Evolutionary conservation across 2,113 vertebrate genomes (phyloP), one percentile per base, ranked within the genome.

Genomic region (Piprites chloris): DNA sequence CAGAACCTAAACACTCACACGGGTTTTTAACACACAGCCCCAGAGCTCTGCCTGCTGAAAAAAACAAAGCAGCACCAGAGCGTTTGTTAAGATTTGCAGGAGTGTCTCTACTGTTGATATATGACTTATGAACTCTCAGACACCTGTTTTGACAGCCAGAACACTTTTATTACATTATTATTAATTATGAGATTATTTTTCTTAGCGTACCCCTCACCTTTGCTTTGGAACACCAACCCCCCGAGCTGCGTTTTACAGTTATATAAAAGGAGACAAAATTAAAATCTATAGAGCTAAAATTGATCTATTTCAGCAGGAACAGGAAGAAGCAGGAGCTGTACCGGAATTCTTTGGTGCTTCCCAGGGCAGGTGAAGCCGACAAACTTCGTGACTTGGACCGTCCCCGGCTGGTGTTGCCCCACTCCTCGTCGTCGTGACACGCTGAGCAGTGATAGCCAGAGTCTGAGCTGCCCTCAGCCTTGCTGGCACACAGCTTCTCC

Each of bases 341-440:
- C 99, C 99, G 99, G 98, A 99, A 99, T 76, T 99, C 99, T 55
- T 98, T 98, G 92, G 98, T 98, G 88, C 98, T 98, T 76, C 98
- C 97, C 47, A 97, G 72, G 77, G 98, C 98, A 1, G 99, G 98
- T 3, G 99, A 99, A 52, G 98, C 98, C 12, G 99, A 99, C 90
- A 99, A 94, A 78, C 99, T 99, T 49, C 99, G 98, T 68, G 98
- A 96, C 97, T 99, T 99, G 37, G 98, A 83, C 42, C 98, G 98
- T 1, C 98, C 98, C 65, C 98, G 97, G 65, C 97, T 97, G 8
- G 77, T 89, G 22, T 83, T 97, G 86, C 90, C 93, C 53, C 96
- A 85, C 28, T 98, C 97, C 58, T 99, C 98, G 1, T 97, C 98
- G n/a, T 95, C 97, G 0, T 98, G 98, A 35, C 98, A 99, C 0